Conservation (phyloP, 2,888 invertebrate species). For the Dilophus febrilis region DNA sequence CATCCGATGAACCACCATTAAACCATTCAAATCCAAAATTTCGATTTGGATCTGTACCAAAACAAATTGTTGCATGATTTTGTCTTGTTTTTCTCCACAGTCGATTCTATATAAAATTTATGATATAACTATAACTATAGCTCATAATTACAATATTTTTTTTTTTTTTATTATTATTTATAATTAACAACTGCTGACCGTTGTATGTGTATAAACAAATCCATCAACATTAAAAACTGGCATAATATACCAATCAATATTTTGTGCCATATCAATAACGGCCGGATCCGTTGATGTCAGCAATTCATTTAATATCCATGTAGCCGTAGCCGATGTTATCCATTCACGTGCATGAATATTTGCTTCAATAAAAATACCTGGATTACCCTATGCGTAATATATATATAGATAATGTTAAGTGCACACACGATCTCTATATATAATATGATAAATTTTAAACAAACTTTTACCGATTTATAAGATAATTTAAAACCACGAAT, state of each 20-base stretch:
- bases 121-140: no score
- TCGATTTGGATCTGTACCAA: conserved; percentile 59
- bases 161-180: neutral
- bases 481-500: conserved; percentile 25
- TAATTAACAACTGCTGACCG: conserved; percentile 26
- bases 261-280: conserved; percentile 40
- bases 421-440: no score
- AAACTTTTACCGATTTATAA: conserved; percentile 6
- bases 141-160: neutral
- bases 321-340: conserved; percentile 52
- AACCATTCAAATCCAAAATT: conserved; percentile 59
- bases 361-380: conserved; percentile 44
- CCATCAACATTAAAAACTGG: conserved; percentile 61
- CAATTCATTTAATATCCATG: conserved; percentile 52
- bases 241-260: conserved; percentile 57
- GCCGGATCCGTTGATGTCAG: conserved; percentile 39
- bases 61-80: conserved; percentile 30
- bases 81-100: conserved; percentile 51
- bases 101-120: conserved; percentile 40
- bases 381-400: conserved; percentile 23
- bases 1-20: conserved; percentile 38
- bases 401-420: no score
- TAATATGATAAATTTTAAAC: neutral
- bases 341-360: conserved; percentile 53
- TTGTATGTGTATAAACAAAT: conserved; percentile 43